Percentiles rank a stretch among this genome's conserved stretches.
These are phyloP conservation scores for Oscheius sp. DNA, from an alignment of 2,888 invertebrate genomes.

Conservation along the genomic window DNA sequence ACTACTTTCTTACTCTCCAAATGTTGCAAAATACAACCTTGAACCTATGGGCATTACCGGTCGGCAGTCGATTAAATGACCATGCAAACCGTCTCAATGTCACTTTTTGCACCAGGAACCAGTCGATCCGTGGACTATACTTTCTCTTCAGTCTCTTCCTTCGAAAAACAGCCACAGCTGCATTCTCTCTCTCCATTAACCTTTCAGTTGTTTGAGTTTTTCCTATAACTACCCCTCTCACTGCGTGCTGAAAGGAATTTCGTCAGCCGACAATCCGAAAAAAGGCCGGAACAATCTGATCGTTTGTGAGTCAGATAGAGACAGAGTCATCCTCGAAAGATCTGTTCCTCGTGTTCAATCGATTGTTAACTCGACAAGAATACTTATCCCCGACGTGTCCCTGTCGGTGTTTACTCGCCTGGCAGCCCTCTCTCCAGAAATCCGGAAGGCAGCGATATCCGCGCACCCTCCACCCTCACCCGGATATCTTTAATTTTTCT, in stretches of 20 bases:
- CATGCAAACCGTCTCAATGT: background rate
- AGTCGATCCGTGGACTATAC: no score
- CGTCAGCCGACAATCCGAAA: no score
- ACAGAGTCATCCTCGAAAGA: background rate
- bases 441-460: slow-evolving; percentile 29
- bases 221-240: background rate
- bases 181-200: background rate
- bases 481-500: slow-evolving; percentile 1
- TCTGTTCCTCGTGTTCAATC: no score
- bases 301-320: background rate
- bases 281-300: no score
- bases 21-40: no score
- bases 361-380: no score
- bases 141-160: no score
- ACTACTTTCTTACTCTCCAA: no score
- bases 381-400: slow-evolving; percentile 5
- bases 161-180: background rate
- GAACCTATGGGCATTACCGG: no score
- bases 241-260: background rate
- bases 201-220: background rate
- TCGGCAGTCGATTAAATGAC: background rate
- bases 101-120: no score
- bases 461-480: background rate
- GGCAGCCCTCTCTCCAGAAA: slow-evolving; percentile 25
- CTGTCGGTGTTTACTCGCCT: background rate